A percentile compares a stretch with the other conserved stretches of the same genome.
phyloP scores from a whole-genome alignment of 2,113 vertebrate species.

The Eupsittula cactorum region DNA sequence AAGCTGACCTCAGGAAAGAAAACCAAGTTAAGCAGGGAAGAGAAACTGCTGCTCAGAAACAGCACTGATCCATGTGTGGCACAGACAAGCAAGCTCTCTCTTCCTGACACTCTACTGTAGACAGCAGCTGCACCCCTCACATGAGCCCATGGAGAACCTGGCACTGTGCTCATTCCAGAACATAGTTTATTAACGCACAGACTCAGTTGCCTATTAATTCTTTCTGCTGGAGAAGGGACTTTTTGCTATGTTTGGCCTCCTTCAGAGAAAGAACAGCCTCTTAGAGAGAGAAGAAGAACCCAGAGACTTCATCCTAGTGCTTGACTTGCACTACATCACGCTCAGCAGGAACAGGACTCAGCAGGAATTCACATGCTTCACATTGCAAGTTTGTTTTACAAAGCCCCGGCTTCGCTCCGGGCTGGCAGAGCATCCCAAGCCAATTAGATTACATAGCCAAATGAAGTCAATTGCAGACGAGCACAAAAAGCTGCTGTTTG shows the following conservation, averaged over 20 bases:
- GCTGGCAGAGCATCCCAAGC: neutral
- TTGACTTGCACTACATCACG: neutral
- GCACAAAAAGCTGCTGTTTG: neutral
- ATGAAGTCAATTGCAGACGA: neutral
- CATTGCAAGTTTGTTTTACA: neutral
- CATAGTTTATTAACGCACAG: neutral
- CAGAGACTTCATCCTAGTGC: neutral
- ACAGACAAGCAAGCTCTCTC: neutral
- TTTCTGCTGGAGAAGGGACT: neutral
- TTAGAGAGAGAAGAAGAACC: neutral
- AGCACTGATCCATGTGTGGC: accelerated
- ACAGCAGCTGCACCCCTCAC: neutral
- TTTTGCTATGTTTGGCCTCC: neutral
- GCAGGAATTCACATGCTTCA: neutral
- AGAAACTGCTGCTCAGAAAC: neutral
- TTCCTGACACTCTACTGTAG: neutral
- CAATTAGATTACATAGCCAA: neutral
- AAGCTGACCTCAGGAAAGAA: neutral
- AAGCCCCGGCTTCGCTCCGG: neutral
- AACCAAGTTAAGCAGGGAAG: neutral
- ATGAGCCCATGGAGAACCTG: neutral
- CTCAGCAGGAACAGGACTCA: neutral
- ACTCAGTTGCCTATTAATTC: neutral
- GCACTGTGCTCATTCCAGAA: neutral
- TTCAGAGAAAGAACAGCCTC: neutral